phyloP scores from a whole-genome alignment of 2,113 vertebrate genomes.

The Stigmatopora nigra region DNA sequence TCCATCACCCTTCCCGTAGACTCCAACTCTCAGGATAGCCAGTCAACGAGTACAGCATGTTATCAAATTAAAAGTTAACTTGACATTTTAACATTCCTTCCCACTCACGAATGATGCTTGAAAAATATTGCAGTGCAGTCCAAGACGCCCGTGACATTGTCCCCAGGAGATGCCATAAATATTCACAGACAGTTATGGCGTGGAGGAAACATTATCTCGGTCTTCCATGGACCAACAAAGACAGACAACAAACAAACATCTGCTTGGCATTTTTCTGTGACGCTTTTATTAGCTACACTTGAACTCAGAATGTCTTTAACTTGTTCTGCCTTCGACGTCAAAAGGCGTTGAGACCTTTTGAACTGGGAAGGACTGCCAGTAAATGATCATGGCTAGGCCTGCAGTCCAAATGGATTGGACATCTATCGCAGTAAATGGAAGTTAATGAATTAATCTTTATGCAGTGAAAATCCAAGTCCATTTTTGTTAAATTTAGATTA shows the following conservation, averaged over 20 bases:
- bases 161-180: conserved; percentile 24
- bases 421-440: not conserved
- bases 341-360: not conserved
- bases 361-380: too few species aligned
- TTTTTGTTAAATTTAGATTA: too few species aligned
- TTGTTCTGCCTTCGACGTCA: too few species aligned
- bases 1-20: conserved; percentile 13
- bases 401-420: too few species aligned
- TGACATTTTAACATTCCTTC: conserved; percentile 2
- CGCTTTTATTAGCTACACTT: not conserved
- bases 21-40: conserved; percentile 1
- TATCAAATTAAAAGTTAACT: not conserved
- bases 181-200: conserved; percentile 29
- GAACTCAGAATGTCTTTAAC: not conserved
- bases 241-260: conserved; percentile 35
- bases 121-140: conserved; percentile 19
- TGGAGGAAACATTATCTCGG: conserved; percentile 27
- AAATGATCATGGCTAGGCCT: too few species aligned
- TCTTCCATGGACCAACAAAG: conserved; percentile 20
- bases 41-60: not conserved
- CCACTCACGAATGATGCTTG: conserved; percentile 9
- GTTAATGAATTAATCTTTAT: too few species aligned
- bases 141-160: conserved; percentile 35
- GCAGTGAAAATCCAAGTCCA: too few species aligned
- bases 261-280: conserved; percentile 7